A percentile compares a stretch with the other conserved stretches of the same genome.
These are phyloP conservation scores for Mylabris phalerata DNA, from an alignment of 1,140 invertebrate genomes.

Conservation along the genomic window DNA sequence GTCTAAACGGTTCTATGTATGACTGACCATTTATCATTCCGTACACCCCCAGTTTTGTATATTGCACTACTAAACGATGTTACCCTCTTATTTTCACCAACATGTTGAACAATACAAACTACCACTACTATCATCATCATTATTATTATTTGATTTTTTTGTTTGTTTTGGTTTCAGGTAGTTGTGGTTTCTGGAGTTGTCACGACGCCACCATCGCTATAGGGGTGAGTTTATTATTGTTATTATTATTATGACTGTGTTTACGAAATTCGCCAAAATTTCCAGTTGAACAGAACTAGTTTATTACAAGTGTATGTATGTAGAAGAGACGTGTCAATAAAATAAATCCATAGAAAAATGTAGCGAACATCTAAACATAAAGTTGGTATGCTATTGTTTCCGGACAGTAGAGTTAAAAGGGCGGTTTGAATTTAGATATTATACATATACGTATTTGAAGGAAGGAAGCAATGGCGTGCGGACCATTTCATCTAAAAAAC, in stretches of 20 bases:
- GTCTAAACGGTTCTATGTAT: conserved; percentile 28
- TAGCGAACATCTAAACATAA: conserved; percentile 29
- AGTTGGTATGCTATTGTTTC: conserved; percentile 28
- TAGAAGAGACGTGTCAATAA: conserved; percentile 15
- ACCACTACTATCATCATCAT: too few relatives aligned
- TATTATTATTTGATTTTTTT: too few relatives aligned
- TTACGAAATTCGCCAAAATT: too few relatives aligned
- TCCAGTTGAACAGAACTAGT: too few relatives aligned
- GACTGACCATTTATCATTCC: conserved; percentile 31
- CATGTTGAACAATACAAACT: too few relatives aligned
- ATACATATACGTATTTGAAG: too few relatives aligned
- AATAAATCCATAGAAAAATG: conserved; percentile 30
- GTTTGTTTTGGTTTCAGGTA: too few relatives aligned
- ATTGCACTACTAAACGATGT: neutral
- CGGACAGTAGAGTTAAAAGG: conserved; percentile 18
- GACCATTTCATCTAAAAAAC: conserved; percentile 28
- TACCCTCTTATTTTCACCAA: too few relatives aligned
- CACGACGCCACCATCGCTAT: too few relatives aligned
- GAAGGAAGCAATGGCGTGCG: conserved; percentile 30
- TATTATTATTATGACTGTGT: too few relatives aligned
- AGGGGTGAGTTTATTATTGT: too few relatives aligned
- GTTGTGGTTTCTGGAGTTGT: too few relatives aligned
- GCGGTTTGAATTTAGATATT: conserved; percentile 22
- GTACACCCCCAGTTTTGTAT: conserved; percentile 3
- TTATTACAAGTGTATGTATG: conserved; percentile 18